Conservation (phyloP, 2,888 invertebrate genomes). For the Tenthredo livida region DNA sequence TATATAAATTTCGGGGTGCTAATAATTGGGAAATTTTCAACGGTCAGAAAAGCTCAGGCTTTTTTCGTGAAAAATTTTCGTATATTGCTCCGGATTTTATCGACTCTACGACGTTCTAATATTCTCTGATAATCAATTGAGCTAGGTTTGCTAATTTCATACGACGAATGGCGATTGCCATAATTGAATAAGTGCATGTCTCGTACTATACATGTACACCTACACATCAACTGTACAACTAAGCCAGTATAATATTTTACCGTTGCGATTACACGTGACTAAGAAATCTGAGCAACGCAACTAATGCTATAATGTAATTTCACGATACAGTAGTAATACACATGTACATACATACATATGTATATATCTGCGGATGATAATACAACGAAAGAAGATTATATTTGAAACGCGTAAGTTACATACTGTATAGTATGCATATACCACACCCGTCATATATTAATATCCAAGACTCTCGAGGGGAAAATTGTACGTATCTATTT, state of each 20-base stretch:
- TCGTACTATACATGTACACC: not conserved
- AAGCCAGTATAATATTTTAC: constrained; percentile 16
- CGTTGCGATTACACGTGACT: constrained; percentile 23
- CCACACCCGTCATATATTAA: not conserved
- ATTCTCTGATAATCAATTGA: not conserved
- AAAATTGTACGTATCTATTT: not conserved
- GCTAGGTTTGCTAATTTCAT: not conserved
- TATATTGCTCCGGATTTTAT: too few relatives aligned
- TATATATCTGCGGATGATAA: not conserved
- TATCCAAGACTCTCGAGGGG: not conserved
- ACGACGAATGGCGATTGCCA: not conserved
- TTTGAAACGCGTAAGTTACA: not conserved
- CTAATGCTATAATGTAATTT: constrained; percentile 32
- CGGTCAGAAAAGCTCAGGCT: too few relatives aligned
- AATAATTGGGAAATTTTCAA: not conserved
- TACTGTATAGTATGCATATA: not conserved
- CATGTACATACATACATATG: too few relatives aligned
- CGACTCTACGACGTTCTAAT: not conserved
- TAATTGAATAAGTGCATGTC: constrained; percentile 12
- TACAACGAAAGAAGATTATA: not conserved
- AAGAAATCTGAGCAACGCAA: not conserved
- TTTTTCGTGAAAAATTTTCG: not conserved
- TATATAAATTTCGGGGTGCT: not conserved
- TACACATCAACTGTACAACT: not conserved
- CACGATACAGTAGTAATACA: constrained; percentile 10